phyloP scores from a whole-genome alignment of 2,113 vertebrate genomes.

The Suricata suricatta region DNA sequence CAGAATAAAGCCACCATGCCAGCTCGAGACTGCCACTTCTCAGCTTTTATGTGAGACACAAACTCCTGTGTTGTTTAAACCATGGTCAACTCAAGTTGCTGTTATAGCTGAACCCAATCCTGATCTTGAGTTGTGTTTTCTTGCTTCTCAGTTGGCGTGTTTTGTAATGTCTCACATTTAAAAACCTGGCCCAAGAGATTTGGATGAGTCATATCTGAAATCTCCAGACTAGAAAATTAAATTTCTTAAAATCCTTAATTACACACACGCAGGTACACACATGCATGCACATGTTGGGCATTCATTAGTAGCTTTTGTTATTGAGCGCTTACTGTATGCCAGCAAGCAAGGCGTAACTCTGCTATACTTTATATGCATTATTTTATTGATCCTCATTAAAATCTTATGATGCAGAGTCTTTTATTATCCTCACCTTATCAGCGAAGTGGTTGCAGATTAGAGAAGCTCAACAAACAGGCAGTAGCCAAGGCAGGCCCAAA shows the following conservation, averaged over 20 bases:
- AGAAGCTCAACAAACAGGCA: background rate
- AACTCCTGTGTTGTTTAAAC: background rate
- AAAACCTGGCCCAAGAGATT: background rate
- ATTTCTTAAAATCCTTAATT: background rate
- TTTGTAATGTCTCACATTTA: background rate
- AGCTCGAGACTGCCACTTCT: background rate
- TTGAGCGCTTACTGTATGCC: background rate
- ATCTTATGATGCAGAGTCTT: background rate
- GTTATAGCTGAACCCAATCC: background rate
- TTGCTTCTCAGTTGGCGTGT: background rate
- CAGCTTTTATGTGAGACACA: background rate
- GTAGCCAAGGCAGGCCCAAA: background rate
- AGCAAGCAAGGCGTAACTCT: background rate
- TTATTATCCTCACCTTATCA: background rate
- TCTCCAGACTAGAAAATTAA: constrained; percentile 2
- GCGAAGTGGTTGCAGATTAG: background rate
- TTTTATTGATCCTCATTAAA: background rate
- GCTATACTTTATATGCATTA: background rate
- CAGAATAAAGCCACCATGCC: background rate
- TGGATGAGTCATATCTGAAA: constrained; percentile 35
- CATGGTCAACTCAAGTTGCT: background rate
- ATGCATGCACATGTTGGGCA: background rate
- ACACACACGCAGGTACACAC: background rate
- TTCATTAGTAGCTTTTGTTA: background rate
- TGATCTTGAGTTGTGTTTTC: background rate